A percentile compares a stretch with the other conserved stretches of the same genome.
Conservation (phyloP, 2,797 vertebrate species). For the Alfaro cultratus region DNA sequence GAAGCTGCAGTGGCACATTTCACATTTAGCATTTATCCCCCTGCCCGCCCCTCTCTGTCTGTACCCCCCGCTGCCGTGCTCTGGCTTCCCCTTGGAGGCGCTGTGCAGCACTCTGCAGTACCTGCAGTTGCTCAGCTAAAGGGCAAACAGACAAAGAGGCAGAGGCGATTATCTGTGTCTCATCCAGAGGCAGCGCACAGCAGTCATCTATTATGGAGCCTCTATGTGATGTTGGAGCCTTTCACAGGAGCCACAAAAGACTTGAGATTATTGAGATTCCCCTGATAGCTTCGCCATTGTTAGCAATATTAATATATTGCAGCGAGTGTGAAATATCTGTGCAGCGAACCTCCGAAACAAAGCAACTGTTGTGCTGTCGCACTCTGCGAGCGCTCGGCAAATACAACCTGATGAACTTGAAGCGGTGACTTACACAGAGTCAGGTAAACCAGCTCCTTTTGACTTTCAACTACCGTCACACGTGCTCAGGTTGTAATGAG, state of each 20-base stretch:
- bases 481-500: neutral
- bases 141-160: conserved; percentile 69
- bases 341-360: conserved; percentile 60
- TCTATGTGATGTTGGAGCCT: conserved; percentile 58
- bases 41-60: conserved; percentile 6
- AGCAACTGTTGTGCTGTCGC: conserved; percentile 45
- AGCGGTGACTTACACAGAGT: conserved; percentile 5
- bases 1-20: conserved; percentile 55
- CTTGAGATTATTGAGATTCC: conserved; percentile 67
- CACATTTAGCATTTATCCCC: conserved; percentile 62
- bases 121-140: conserved; percentile 65
- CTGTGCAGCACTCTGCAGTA: conserved; percentile 41
- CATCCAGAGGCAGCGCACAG: conserved; percentile 58
- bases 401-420: conserved; percentile 26
- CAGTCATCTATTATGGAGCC: conserved; percentile 55
- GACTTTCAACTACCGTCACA: conserved; percentile 1
- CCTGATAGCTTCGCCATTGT: conserved; percentile 62
- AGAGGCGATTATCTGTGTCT: conserved; percentile 71
- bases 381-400: conserved; percentile 29
- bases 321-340: conserved; percentile 56
- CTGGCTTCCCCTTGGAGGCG: conserved; percentile 52
- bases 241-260: conserved; percentile 71
- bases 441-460: neutral
- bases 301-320: conserved; percentile 64
- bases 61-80: conserved; percentile 32